phyloP scores from a whole-genome alignment of 2,113 vertebrate species.

The Paraplagusia blochii region DNA sequence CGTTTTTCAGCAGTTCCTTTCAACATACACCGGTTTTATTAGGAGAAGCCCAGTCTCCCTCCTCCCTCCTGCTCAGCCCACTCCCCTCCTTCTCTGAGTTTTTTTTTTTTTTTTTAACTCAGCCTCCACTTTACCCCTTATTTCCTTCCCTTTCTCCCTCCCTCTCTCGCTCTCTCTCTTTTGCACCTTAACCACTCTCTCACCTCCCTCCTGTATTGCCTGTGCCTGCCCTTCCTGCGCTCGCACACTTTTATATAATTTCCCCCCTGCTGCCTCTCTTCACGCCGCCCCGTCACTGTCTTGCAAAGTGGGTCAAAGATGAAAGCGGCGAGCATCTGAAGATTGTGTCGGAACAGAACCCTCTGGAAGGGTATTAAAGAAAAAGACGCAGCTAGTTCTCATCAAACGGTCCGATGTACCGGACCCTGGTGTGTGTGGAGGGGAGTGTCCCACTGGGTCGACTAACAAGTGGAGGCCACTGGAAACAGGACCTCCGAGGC shows the following conservation, averaged over 20 bases:
- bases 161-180: conserved; percentile 8
- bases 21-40: conserved; percentile 63
- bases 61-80: conserved; percentile 56
- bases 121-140: conserved; percentile 26
- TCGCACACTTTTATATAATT: neutral
- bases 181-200: conserved; percentile 32
- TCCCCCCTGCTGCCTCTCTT: conserved; percentile 26
- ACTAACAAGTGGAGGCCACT: too few species aligned
- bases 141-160: conserved; percentile 2
- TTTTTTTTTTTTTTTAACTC: conserved; percentile 5
- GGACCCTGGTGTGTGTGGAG: too few species aligned
- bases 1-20: conserved; percentile 58
- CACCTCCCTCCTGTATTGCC: too few species aligned
- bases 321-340: conserved; percentile 53
- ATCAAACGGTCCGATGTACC: too few species aligned
- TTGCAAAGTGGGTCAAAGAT: conserved; percentile 63
- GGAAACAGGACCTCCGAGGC: too few species aligned
- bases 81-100: conserved; percentile 40
- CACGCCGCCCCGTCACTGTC: conserved; percentile 33
- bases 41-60: conserved; percentile 51
- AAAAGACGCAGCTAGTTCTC: neutral
- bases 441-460: too few species aligned
- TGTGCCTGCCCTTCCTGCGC: neutral
- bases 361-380: conserved; percentile 23
- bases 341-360: conserved; percentile 34